phyloP scores from a whole-genome alignment of 2,113 vertebrate species.

The Patagioenas fasciata region DNA sequence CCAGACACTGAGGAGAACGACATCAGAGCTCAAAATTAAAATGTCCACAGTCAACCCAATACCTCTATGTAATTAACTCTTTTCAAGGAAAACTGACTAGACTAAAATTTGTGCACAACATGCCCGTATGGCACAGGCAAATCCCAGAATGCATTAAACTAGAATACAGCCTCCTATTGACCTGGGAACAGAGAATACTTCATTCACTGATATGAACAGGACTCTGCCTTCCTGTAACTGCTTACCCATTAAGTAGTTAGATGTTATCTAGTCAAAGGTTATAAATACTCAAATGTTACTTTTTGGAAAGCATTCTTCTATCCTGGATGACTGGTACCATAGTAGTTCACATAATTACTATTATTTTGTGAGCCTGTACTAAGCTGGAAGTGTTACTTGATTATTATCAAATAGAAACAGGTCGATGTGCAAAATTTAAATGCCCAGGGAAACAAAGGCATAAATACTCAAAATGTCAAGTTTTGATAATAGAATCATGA shows the following conservation, averaged over 20 bases:
- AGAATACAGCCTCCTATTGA: not conserved
- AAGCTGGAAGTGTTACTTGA: not conserved
- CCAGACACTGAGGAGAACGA: not conserved
- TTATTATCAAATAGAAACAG: not conserved
- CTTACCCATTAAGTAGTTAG: not conserved
- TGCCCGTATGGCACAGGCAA: not conserved
- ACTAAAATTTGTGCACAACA: not conserved
- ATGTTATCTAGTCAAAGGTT: not conserved
- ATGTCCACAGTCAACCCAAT: not conserved
- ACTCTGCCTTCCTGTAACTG: not conserved
- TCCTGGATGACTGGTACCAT: not conserved
- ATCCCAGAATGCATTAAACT: not conserved
- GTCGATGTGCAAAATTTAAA: not conserved
- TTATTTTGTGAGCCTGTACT: not conserved
- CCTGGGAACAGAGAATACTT: not conserved
- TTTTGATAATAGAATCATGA: not conserved
- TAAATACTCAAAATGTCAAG: not conserved
- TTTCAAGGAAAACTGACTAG: not conserved
- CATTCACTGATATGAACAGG: not conserved
- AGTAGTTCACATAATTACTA: not conserved
- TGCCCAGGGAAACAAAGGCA: not conserved
- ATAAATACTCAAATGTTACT: not conserved
- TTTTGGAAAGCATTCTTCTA: not conserved
- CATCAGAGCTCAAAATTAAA: not conserved
- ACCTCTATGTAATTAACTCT: not conserved